Conservation (phyloP, 2,797 vertebrate genomes). For the Synanceia verrucosa region DNA sequence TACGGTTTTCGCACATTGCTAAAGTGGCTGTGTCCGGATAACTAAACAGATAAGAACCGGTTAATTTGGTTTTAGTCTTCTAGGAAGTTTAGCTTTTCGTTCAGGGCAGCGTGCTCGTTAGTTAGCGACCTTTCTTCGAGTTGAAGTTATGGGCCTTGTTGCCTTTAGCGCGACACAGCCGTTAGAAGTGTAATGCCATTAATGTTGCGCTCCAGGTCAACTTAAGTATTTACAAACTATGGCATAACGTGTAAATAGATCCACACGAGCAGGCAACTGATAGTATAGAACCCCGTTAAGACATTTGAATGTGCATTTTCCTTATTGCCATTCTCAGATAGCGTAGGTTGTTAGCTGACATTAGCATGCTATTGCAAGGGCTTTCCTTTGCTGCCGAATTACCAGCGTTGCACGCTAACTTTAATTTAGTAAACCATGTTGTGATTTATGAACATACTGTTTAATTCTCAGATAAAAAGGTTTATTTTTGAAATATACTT, state of each 20-base stretch:
- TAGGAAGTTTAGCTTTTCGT: neutral
- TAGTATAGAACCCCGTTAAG: neutral
- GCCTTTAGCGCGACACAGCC: conserved; percentile 38
- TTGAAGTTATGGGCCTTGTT: conserved; percentile 62
- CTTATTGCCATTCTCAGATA: too few relatives aligned
- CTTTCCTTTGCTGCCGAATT: neutral
- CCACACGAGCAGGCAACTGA: neutral
- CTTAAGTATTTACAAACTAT: neutral
- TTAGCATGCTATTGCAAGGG: neutral
- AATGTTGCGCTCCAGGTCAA: conserved; percentile 15
- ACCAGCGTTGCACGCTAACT: neutral
- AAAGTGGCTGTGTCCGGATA: neutral
- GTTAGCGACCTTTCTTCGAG: conserved; percentile 19
- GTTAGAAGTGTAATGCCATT: conserved; percentile 30
- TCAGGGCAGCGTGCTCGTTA: neutral
- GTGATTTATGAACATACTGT: neutral
- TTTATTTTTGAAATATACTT: neutral
- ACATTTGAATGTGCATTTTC: neutral
- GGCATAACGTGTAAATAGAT: neutral
- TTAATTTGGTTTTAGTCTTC: neutral
- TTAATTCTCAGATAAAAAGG: neutral
- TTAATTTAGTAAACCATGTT: neutral
- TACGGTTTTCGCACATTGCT: neutral
- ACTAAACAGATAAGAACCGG: too few relatives aligned
- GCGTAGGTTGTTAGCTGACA: neutral